Evolutionary conservation across 2,797 vertebrate species (phyloP).

Genomic region (Schizopygopsis malacanthus): DNA sequence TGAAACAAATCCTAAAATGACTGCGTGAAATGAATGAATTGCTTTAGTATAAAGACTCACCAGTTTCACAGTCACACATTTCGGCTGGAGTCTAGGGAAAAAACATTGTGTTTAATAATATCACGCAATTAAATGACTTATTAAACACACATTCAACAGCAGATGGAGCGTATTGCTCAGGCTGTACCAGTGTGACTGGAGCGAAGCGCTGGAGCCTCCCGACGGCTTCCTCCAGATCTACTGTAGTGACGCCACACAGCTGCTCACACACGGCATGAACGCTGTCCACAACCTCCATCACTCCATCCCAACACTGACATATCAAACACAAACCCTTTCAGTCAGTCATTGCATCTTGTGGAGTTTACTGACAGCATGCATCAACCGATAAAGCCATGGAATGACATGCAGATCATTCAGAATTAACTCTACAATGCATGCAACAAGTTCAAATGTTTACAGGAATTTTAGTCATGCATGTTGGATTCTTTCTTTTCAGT

Average conservation of each 20-base stretch:
- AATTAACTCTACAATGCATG: background rate
- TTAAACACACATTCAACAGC: background rate
- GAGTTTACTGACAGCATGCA: background rate
- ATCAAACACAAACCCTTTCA: background rate
- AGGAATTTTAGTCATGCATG: background rate
- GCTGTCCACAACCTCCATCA: slow-evolving; percentile 54
- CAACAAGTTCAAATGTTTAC: background rate
- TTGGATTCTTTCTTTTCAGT: background rate
- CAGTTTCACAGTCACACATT: slow-evolving; percentile 66
- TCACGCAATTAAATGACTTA: too few relatives aligned
- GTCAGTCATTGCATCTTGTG: background rate
- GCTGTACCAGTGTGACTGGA: slow-evolving; percentile 65
- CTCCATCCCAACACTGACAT: slow-evolving; percentile 63
- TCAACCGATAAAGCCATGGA: background rate
- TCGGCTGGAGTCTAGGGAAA: slow-evolving; percentile 66
- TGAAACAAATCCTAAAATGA: background rate
- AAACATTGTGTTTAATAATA: background rate
- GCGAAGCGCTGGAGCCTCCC: slow-evolving; percentile 68
- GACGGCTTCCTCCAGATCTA: slow-evolving; percentile 72
- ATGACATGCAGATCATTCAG: background rate
- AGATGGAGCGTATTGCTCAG: background rate
- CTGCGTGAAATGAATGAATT: background rate
- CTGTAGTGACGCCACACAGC: slow-evolving; percentile 69
- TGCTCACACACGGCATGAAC: slow-evolving; percentile 71
- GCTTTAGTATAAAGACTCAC: slow-evolving; percentile 64